Evolutionary conservation across 2,888 invertebrate species (phyloP).

Genomic region (Lacanobia oleracea): DNA sequence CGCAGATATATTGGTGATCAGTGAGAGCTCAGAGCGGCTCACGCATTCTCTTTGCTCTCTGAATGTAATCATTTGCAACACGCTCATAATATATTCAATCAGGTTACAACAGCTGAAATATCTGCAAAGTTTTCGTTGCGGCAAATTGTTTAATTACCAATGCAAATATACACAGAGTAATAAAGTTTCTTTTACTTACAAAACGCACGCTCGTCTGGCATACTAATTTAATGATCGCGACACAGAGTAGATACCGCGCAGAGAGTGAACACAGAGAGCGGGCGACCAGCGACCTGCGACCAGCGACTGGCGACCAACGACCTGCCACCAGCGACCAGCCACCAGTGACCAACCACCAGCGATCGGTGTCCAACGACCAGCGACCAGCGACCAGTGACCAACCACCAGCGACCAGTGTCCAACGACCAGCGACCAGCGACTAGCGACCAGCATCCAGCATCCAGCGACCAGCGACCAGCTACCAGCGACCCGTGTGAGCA

Average conservation of each 20-base stretch:
- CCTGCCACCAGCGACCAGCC: too few relatives aligned
- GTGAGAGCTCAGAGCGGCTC: not conserved
- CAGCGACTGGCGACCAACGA: too few relatives aligned
- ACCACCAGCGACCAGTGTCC: too few relatives aligned
- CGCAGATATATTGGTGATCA: conserved; percentile 3
- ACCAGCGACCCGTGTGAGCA: too few relatives aligned
- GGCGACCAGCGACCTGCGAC: too few relatives aligned
- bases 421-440: too few relatives aligned
- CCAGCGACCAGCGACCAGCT: too few relatives aligned
- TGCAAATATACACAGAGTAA: conserved; percentile 37
- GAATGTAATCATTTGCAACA: conserved; percentile 14
- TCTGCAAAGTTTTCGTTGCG: conserved; percentile 31
- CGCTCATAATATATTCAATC: conserved; percentile 38
- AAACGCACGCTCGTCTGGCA: conserved; percentile 28
- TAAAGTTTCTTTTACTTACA: conserved; percentile 44
- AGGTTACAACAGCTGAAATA: conserved; percentile 29
- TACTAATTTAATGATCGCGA: conserved; percentile 14
- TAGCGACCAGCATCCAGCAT: too few relatives aligned
- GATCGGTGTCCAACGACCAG: too few relatives aligned
- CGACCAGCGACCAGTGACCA: too few relatives aligned
- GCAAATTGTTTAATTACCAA: conserved; percentile 41
- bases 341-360: too few relatives aligned
- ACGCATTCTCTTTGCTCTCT: conserved; percentile 2
- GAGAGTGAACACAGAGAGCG: not conserved
- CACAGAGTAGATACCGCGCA: conserved; percentile 1